Conservation (phyloP, 2,113 vertebrate genomes). For the Naja naja region DNA sequence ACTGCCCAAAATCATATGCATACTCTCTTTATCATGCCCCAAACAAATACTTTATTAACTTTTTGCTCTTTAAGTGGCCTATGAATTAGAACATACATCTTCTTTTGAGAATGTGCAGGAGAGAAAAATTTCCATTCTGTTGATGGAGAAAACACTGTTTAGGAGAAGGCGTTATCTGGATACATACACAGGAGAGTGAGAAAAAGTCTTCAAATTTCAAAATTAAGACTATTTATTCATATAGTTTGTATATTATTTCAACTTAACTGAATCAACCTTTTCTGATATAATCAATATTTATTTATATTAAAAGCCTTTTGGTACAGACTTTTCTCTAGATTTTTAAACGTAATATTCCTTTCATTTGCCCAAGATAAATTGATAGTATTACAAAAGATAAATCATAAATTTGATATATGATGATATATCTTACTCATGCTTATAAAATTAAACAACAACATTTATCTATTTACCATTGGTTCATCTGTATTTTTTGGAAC, state of each 20-base stretch:
- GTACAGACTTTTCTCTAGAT: neutral
- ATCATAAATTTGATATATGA: neutral
- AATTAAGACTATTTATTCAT: neutral
- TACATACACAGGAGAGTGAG: neutral
- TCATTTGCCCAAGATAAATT: neutral
- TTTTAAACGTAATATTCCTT: neutral
- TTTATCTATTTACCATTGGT: slow-evolving; percentile 82
- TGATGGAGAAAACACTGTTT: neutral
- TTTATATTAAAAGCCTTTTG: neutral
- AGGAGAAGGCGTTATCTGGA: neutral
- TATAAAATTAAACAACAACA: neutral
- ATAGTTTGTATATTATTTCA: neutral
- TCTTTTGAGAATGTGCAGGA: neutral
- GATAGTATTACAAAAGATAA: neutral
- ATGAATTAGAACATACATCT: neutral
- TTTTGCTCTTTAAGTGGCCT: neutral
- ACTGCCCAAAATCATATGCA: neutral
- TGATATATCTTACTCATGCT: neutral
- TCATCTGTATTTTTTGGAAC: slow-evolving; percentile 99
- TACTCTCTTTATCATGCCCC: neutral
- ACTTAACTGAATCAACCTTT: neutral
- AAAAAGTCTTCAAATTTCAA: neutral
- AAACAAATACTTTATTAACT: neutral
- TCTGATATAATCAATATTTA: neutral
- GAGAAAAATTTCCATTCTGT: neutral